Evolutionary conservation across 2,888 invertebrate species (phyloP), one percentile per base, ranked within the genome.

Genomic region (Petrolisthes manimaculis): DNA sequence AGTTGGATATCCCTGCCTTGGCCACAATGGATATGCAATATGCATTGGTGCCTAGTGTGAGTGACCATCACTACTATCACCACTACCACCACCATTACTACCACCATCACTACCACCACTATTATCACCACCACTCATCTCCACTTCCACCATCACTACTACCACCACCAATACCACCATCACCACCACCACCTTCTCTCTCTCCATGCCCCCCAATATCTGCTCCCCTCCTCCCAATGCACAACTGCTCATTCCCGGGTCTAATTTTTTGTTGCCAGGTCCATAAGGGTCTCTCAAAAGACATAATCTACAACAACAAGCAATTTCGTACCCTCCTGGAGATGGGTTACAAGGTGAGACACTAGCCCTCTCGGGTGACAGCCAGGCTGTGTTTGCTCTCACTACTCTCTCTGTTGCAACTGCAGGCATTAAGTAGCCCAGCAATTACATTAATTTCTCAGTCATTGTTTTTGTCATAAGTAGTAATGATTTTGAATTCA

Each of bases 281-380:
- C 14, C 86, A 74, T 83, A 89, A 89, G 84, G 89, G 82, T 84
- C 81, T 87, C 55, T 81, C 89, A 54, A 89, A 89, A 89, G 89
- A 89, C 12, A 56, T 89, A 21, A 89, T 86, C 89, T 84, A 86
- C 88, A 90, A 85, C 89, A 90, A 75, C 90, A 90, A 89, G 89
- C 89, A 90, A 78, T 90, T 84, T 84, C 89, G 90, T 71, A 83
- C 86, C 51, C 90, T 89, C 56, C 71, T 90, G 86, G 90, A 90
- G 78, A 87, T 90, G 90, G 90, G 89, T 69, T 89, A 84, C 74
- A 90, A 90, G 90, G 90, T 90, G 89, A 89, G 90, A 77, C 74
- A 84, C 74, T 77, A 84, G 21, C 37, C 8, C 9, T 24, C 5
- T 21, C 24, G 71, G 71, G 71, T 18, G 9, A 18, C 74, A 74